A percentile compares a stretch with the other conserved stretches of the same genome.
Conservation (phyloP, 2,797 vertebrate genomes). For the Poliocrania exsul region DNA sequence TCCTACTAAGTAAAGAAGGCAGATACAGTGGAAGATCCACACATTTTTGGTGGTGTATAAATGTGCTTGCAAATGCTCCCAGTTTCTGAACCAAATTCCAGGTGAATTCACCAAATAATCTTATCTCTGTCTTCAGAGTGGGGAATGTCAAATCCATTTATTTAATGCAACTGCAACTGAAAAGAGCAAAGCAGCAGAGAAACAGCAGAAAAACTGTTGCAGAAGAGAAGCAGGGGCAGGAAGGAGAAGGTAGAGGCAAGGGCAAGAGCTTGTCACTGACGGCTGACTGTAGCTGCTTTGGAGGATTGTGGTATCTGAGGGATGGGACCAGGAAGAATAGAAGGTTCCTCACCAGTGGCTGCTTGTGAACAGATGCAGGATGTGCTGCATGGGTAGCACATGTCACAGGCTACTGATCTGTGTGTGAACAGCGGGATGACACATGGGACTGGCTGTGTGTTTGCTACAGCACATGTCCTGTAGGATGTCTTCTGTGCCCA, state of each 20-base stretch:
- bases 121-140: background rate
- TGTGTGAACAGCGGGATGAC: accelerated
- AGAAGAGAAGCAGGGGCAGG: background rate
- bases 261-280: background rate
- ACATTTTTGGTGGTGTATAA: background rate
- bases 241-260: background rate
- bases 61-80: background rate
- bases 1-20: background rate
- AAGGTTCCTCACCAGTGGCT: background rate
- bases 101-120: background rate
- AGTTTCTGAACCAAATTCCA: background rate
- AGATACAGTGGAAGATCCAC: background rate
- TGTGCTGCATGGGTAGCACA: accelerated
- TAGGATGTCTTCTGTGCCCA: background rate
- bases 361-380: background rate
- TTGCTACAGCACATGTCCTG: accelerated
- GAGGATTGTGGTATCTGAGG: background rate
- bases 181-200: background rate
- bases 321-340: background rate
- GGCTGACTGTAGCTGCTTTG: background rate
- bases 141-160: background rate
- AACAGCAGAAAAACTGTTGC: background rate
- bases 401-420: accelerated
- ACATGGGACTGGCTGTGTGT: accelerated
- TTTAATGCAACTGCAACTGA: background rate